Percentiles rank a stretch among this genome's conserved stretches.
Evolutionary conservation across 1,140 invertebrate genomes (phyloP).

Genomic region (Nasonia vitripennis): DNA sequence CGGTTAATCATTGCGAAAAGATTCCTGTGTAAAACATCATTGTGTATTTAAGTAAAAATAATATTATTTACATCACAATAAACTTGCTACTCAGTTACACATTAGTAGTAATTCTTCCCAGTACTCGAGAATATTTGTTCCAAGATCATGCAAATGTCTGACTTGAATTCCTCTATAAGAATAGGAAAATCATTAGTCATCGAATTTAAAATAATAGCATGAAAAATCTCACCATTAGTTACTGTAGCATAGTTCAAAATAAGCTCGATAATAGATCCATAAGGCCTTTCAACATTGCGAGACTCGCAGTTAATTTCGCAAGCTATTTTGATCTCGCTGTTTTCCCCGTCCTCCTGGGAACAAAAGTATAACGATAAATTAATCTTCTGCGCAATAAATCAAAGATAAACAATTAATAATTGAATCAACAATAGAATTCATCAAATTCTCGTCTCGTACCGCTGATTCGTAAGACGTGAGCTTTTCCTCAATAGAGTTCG

Average conservation of each 20-base stretch:
- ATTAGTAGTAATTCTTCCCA: neutral
- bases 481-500: neutral
- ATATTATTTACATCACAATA: slow-evolving; percentile 34
- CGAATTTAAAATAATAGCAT: neutral
- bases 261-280: slow-evolving; percentile 2
- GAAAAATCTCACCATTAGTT: slow-evolving; percentile 18
- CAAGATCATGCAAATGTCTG: slow-evolving; percentile 8
- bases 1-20: neutral
- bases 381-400: neutral
- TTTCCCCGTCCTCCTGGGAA: neutral
- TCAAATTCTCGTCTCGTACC: neutral
- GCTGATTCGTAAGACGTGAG: neutral
- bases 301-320: neutral
- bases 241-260: neutral
- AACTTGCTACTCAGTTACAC: slow-evolving; percentile 38
- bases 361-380: neutral
- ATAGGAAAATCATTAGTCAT: neutral
- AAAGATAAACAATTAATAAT: neutral
- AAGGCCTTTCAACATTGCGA: neutral
- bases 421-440: neutral
- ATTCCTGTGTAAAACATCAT: neutral
- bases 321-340: neutral
- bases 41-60: neutral
- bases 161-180: slow-evolving; percentile 3
- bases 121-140: neutral